Evolutionary conservation across 2,888 invertebrate genomes (phyloP).

Genomic region (Drosophila neotestacea): DNA sequence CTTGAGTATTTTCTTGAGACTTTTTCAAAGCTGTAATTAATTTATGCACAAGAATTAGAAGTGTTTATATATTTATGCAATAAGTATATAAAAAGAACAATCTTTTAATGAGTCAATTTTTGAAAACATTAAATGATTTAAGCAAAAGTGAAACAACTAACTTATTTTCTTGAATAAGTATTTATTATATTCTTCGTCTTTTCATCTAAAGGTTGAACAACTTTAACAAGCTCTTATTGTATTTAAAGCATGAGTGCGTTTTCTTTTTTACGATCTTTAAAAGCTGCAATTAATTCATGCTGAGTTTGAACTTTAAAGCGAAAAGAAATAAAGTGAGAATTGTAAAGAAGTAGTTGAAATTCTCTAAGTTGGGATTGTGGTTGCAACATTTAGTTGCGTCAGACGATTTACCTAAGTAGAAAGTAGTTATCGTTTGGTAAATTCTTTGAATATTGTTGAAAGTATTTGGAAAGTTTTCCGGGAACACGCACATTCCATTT

Average conservation of each 20-base stretch:
- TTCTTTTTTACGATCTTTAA: not conserved
- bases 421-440: slow-evolving; percentile 32
- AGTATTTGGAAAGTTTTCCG: slow-evolving; percentile 21
- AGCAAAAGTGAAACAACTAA: no score
- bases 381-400: slow-evolving; percentile 16
- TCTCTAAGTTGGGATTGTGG: not conserved
- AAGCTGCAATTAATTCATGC: slow-evolving; percentile 13
- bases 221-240: not conserved
- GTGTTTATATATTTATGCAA: not conserved
- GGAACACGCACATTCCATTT: slow-evolving; percentile 48
- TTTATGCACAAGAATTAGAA: not conserved
- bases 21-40: not conserved
- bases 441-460: slow-evolving; percentile 21
- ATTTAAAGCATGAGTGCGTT: not conserved
- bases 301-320: slow-evolving; percentile 2
- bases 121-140: no score
- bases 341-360: not conserved
- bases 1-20: not conserved
- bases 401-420: slow-evolving; percentile 10
- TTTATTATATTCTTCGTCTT: not conserved
- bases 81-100: no score
- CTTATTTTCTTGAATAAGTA: not conserved
- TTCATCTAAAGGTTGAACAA: not conserved
- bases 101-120: no score
- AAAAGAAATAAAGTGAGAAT: not conserved